These are phyloP conservation scores for Atherinosoma microstoma DNA, from an alignment of 2,797 vertebrate genomes.

Conservation along the genomic window DNA sequence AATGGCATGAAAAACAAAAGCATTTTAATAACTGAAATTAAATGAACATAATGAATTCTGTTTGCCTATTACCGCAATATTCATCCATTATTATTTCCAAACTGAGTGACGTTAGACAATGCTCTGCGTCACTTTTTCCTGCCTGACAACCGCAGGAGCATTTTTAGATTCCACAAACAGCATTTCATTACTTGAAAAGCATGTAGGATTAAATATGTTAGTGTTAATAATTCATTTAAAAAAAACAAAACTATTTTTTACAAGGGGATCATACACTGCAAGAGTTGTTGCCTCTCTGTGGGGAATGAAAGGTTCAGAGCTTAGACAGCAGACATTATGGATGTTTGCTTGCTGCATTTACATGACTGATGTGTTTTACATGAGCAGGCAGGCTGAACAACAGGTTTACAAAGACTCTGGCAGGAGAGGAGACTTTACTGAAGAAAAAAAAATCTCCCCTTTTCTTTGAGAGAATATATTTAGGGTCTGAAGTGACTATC, in stretches of 20 bases:
- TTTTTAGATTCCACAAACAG: not conserved
- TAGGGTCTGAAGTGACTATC: not conserved
- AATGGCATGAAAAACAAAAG: not conserved
- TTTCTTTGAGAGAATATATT: not conserved
- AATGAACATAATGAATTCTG: conserved; percentile 8
- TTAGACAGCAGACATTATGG: not conserved
- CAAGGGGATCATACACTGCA: not conserved
- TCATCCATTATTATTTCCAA: not conserved
- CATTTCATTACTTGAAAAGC: not conserved
- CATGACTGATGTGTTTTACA: not conserved
- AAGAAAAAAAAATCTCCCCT: not conserved
- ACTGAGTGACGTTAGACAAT: not conserved
- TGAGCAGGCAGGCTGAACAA: not conserved
- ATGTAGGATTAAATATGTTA: not conserved
- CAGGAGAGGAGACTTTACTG: not conserved
- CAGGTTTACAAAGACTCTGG: not conserved
- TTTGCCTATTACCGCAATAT: not conserved
- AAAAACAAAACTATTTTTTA: not conserved
- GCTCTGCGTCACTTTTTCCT: not conserved
- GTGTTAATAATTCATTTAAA: not conserved
- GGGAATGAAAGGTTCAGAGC: not conserved
- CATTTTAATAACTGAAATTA: not conserved
- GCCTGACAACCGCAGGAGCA: not conserved
- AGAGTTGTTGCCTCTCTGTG: not conserved
- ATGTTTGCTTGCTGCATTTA: not conserved